Evolutionary conservation across 1,140 invertebrate genomes (phyloP).

Genomic region (Tetragnatha versicolor): DNA sequence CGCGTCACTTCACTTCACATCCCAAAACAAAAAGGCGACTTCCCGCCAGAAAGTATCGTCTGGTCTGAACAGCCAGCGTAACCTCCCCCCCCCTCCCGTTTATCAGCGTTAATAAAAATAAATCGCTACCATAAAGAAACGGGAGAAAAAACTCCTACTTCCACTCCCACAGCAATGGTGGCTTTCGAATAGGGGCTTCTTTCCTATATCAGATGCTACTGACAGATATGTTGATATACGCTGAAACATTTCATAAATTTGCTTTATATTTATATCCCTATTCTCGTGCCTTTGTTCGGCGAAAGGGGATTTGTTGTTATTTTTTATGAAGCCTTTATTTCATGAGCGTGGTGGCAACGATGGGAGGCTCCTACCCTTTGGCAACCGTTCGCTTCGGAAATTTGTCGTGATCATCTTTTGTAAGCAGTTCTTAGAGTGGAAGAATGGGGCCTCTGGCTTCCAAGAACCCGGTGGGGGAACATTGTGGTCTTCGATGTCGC

Average conservation of each 20-base stretch:
- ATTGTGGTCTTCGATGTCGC: too few species aligned
- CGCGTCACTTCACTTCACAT: slow-evolving; percentile 4
- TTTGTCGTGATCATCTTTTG: too few species aligned
- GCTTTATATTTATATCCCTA: not conserved
- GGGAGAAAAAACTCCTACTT: not conserved
- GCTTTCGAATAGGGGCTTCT: slow-evolving; percentile 6
- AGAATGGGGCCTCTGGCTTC: too few species aligned
- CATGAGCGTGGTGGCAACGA: too few species aligned
- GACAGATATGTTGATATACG: slow-evolving; percentile 25
- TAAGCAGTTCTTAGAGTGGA: too few species aligned
- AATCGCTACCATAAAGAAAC: not conserved
- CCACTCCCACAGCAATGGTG: not conserved
- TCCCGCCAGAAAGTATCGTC: not conserved
- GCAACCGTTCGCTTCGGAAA: too few species aligned
- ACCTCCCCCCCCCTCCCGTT: slow-evolving; percentile 1
- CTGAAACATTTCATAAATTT: slow-evolving; percentile 18
- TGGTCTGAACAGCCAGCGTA: not conserved
- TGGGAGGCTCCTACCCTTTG: too few species aligned
- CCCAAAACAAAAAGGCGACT: not conserved
- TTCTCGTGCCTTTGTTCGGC: too few species aligned
- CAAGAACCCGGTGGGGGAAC: too few species aligned
- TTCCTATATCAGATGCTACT: slow-evolving; percentile 8
- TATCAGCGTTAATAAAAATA: slow-evolving; percentile 26
- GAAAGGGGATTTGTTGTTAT: too few species aligned
- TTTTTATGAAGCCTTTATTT: too few species aligned